Evolutionary conservation across 2,888 invertebrate genomes (phyloP), one percentile per base, ranked within the genome.

Genomic region (Perithous albicinctus): DNA sequence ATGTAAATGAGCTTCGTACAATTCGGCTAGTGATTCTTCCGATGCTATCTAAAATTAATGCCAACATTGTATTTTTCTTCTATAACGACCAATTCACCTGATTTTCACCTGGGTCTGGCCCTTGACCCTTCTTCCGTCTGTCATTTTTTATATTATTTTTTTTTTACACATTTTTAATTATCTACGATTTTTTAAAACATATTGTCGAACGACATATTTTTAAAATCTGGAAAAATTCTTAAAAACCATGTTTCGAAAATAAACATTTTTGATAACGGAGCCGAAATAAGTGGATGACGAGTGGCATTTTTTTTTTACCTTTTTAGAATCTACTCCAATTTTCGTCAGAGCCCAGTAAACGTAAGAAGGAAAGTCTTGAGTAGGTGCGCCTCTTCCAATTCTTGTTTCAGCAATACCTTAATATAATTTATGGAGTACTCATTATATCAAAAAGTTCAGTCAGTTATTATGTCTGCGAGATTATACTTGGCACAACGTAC

Each of bases 351-450:
- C 96, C 93, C 94, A 94, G 77, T 93, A 92, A 63, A 96, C 94
- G 92, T 98, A 98, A 74, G 96, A 95, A 0, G 92, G 85, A 91
- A 98, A 97, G 87, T 94, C 94, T 0, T 93, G 87, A 86, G 95
- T 94, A 88, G 96, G 96, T 1, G 93, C 91, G n/a, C 94, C 94
- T 26, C 95, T 93, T 88, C 97, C 94, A 91, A 95, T 95, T 93
- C 95, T 93, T 91, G 94, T 93, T 79, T 93, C 93, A 56, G 91
- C 91, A 78, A 93, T 86, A 23, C 93, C 91, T 78, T 54, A 86
- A 89, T 43, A 89, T 43, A 69, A 73, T 32, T 54, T 7, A 61
- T 76, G 51, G 23, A 43, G 15, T n/a, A 67, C 56, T 35, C 18
- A n/a, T 54, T 18, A 18, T 7, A 46, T 20, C 0, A n/a, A n/a